Evolutionary conservation across 2,797 vertebrate species (phyloP).

Genomic region (Momotus momota): DNA sequence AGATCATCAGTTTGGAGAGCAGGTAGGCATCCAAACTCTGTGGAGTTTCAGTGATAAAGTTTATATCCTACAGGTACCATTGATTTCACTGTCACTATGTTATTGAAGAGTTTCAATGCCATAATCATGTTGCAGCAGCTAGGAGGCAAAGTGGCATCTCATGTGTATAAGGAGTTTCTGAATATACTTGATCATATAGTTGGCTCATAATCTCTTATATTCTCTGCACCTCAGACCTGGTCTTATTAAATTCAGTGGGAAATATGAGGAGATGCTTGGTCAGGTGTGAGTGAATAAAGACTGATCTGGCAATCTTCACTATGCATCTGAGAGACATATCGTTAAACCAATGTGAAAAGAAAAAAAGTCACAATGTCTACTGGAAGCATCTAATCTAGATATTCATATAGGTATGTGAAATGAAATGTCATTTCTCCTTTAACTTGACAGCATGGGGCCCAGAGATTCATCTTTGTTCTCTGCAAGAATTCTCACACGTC

Average conservation of each 20-base stretch:
- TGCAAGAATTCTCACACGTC: not conserved
- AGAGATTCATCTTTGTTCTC: not conserved
- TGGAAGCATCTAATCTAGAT: not conserved
- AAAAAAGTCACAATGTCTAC: not conserved
- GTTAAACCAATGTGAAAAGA: not conserved
- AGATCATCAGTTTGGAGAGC: not conserved
- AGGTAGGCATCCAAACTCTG: accelerated
- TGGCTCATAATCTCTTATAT: not conserved
- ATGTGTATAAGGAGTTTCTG: not conserved
- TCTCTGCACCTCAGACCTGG: not conserved
- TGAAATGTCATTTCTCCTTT: not conserved
- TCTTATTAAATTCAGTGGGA: not conserved
- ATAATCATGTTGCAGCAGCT: not conserved
- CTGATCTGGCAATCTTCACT: not conserved
- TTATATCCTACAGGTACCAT: not conserved
- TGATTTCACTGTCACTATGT: not conserved
- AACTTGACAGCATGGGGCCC: not conserved
- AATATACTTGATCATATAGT: not conserved
- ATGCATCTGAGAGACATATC: not conserved
- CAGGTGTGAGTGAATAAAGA: not conserved
- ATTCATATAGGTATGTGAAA: not conserved
- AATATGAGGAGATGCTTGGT: not conserved
- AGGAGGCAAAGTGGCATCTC: not conserved
- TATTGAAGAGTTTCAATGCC: not conserved
- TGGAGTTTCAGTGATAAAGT: not conserved